These are phyloP conservation scores for Sandelia bainsii DNA, from an alignment of 2,797 vertebrate species.

Conservation along the genomic window DNA sequence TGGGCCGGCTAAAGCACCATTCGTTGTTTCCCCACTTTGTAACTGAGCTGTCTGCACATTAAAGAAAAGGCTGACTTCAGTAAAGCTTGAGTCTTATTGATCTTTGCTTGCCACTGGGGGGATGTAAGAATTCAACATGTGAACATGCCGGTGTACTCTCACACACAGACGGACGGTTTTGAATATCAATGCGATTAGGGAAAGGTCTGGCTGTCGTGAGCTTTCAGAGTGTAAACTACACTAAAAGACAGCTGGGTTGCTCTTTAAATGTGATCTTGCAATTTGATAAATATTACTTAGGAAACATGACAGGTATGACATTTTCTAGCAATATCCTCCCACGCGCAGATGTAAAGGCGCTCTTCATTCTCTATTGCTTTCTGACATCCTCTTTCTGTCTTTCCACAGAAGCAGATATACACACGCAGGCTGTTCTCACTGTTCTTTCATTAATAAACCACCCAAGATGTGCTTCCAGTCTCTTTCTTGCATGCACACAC, in stretches of 20 bases:
- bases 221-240: slow-evolving; percentile 62
- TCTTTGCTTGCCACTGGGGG: slow-evolving; percentile 38
- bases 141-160: background rate
- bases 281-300: slow-evolving; percentile 78
- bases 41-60: slow-evolving; percentile 49
- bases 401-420: slow-evolving; percentile 19
- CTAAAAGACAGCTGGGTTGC: slow-evolving; percentile 56
- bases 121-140: slow-evolving; percentile 43
- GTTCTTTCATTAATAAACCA: slow-evolving; percentile 67
- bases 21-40: slow-evolving; percentile 19
- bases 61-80: slow-evolving; percentile 50
- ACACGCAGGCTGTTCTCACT: slow-evolving; percentile 31
- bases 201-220: slow-evolving; percentile 76
- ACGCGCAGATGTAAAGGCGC: slow-evolving; percentile 44
- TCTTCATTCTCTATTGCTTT: slow-evolving; percentile 26
- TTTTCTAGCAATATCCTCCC: slow-evolving; percentile 56
- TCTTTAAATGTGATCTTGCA: slow-evolving; percentile 70
- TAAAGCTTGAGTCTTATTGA: slow-evolving; percentile 51
- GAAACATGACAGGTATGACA: slow-evolving; percentile 78
- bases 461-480: slow-evolving; percentile 48
- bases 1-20: background rate
- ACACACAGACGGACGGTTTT: slow-evolving; percentile 13
- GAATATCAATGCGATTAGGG: slow-evolving; percentile 68
- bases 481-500: slow-evolving; percentile 17
- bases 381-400: slow-evolving; percentile 20